Conservation (phyloP, 2,797 vertebrate species). For the Danio aesculapii region DNA sequence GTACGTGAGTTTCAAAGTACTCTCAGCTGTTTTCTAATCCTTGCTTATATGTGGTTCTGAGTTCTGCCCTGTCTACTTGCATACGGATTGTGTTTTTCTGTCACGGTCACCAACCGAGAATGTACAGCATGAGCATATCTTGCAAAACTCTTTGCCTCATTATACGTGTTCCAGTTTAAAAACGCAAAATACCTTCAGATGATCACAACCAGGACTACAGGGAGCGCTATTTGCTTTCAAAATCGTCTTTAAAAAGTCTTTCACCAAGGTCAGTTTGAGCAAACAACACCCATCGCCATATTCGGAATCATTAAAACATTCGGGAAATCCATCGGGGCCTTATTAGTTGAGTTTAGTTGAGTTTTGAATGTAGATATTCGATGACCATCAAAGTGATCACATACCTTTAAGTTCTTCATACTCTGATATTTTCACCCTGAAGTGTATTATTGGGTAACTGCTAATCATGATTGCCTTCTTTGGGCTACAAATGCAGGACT, state of each 20-base stretch:
- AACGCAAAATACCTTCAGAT: slow-evolving; percentile 4
- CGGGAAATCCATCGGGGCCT: slow-evolving; percentile 44
- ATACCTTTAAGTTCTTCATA: slow-evolving; percentile 2
- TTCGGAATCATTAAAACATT: slow-evolving; percentile 48
- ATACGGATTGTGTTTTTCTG: slow-evolving; percentile 64
- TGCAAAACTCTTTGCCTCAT: slow-evolving; percentile 27
- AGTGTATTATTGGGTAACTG: not conserved
- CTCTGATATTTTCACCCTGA: not conserved
- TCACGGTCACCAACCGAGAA: slow-evolving; percentile 56
- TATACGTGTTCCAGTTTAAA: slow-evolving; percentile 22
- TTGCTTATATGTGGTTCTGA: slow-evolving; percentile 57
- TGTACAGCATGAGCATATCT: slow-evolving; percentile 60
- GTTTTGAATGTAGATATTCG: slow-evolving; percentile 46
- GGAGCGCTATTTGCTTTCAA: slow-evolving; percentile 38
- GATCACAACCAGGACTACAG: slow-evolving; percentile 18
- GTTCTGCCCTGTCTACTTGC: slow-evolving; percentile 58
- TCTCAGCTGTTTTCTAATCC: slow-evolving; percentile 46
- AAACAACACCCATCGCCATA: slow-evolving; percentile 24
- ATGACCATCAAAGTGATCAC: slow-evolving; percentile 43
- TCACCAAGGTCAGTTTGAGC: slow-evolving; percentile 44
- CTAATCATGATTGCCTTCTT: not conserved
- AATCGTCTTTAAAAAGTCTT: slow-evolving; percentile 21
- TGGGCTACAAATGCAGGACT: not conserved
- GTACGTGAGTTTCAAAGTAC: slow-evolving; percentile 40
- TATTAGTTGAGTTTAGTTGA: slow-evolving; percentile 60